Conservation (phyloP, 2,888 invertebrate species). For the Leptinotarsa juncta region DNA sequence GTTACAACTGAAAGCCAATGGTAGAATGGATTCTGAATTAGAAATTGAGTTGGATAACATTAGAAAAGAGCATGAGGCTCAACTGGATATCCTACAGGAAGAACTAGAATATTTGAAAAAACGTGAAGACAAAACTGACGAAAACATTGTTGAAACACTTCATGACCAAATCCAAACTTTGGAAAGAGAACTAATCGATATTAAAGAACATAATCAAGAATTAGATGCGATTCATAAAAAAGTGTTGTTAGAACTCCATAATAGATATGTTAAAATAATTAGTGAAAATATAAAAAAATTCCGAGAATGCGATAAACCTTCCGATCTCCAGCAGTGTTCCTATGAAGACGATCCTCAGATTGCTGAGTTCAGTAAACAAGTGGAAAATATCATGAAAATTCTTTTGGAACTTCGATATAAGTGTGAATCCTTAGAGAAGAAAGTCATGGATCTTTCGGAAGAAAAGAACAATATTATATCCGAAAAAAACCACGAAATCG, state of each 20-base stretch:
- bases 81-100: conserved; percentile 39
- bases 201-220: conserved; percentile 30
- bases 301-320: conserved; percentile 49
- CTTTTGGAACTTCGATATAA: conserved; percentile 72
- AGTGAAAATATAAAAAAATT: conserved; percentile 54
- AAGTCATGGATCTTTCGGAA: conserved; percentile 69
- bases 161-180: conserved; percentile 18
- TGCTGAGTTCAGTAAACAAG: conserved; percentile 61
- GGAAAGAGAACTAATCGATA: conserved; percentile 29
- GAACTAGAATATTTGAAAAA: conserved; percentile 52
- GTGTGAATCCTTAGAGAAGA: conserved; percentile 70
- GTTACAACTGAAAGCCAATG: conserved; percentile 23
- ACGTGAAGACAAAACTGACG: conserved; percentile 44
- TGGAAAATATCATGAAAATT: conserved; percentile 70
- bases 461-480: conserved; percentile 63
- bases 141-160: conserved; percentile 5
- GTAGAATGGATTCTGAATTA: conserved; percentile 36
- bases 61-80: conserved; percentile 35
- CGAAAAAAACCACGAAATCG: conserved; percentile 64
- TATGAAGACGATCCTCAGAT: conserved; percentile 52
- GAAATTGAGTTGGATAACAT: conserved; percentile 37
- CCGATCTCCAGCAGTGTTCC: conserved; percentile 40
- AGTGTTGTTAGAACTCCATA: conserved; percentile 47
- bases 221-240: conserved; percentile 35
- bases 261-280: conserved; percentile 55